phyloP scores from a whole-genome alignment of 2,113 vertebrate species.

The Uria lomvia region DNA sequence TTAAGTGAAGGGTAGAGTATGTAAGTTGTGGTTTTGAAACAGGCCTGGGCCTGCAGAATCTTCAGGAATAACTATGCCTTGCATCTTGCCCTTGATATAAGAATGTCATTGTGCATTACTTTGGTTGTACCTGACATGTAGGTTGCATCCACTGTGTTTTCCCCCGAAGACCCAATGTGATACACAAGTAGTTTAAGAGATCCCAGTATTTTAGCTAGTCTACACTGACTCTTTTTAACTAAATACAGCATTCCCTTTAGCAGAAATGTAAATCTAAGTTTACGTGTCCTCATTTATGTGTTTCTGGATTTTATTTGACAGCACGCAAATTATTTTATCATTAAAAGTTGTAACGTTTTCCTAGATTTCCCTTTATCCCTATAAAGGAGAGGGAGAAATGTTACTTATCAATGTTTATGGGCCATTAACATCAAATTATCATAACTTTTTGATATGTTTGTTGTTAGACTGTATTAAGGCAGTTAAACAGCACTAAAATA shows the following conservation, averaged over 20 bases:
- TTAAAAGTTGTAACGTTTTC: background rate
- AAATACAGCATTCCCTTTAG: rapidly evolving
- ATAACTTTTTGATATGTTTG: background rate
- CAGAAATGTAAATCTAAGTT: background rate
- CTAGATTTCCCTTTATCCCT: background rate
- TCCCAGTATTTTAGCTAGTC: background rate
- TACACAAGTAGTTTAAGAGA: background rate
- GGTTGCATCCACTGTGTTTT: rapidly evolving
- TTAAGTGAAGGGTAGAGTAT: background rate
- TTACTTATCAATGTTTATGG: background rate
- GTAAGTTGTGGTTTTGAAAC: background rate
- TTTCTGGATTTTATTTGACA: background rate
- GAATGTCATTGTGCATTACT: background rate
- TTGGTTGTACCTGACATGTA: background rate
- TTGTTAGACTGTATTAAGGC: background rate
- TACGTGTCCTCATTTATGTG: rapidly evolving
- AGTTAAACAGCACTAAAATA: background rate
- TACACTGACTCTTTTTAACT: rapidly evolving
- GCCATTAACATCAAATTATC: background rate
- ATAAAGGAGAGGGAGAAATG: background rate
- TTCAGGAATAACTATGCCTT: background rate
- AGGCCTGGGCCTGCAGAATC: background rate
- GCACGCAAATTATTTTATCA: background rate
- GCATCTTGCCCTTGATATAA: background rate
- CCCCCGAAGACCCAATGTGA: rapidly evolving